phyloP scores from a whole-genome alignment of 1,140 invertebrate species.

The Drosophila funebris region DNA sequence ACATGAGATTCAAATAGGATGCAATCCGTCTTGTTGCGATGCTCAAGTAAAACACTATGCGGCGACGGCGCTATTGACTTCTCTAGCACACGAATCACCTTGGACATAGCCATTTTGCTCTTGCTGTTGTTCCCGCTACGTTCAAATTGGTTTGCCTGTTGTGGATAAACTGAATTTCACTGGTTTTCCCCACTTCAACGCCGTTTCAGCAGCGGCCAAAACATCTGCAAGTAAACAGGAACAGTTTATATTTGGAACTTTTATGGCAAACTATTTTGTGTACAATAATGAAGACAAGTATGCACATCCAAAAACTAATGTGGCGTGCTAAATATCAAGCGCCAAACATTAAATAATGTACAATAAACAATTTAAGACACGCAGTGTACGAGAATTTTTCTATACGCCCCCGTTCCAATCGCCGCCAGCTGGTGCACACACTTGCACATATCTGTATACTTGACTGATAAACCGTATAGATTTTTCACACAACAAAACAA shows the following conservation, averaged over 20 bases:
- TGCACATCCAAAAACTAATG: slow-evolving; percentile 18
- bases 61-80: slow-evolving; percentile 92
- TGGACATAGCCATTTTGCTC: slow-evolving; percentile 93
- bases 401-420: slow-evolving; percentile 51
- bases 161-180: slow-evolving; percentile 23
- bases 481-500: slow-evolving; percentile 41
- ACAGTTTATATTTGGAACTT: slow-evolving; percentile 29
- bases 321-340: slow-evolving; percentile 53
- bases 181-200: slow-evolving; percentile 20
- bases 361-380: slow-evolving; percentile 44
- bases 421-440: slow-evolving; percentile 54
- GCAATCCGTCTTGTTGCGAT: slow-evolving; percentile 91
- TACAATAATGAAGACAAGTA: slow-evolving; percentile 15
- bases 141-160: neutral
- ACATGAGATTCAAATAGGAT: slow-evolving; percentile 96
- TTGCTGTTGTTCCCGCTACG: neutral
- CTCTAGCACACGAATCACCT: slow-evolving; percentile 95
- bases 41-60: slow-evolving; percentile 95
- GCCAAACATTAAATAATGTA: slow-evolving; percentile 55
- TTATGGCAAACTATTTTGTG: slow-evolving; percentile 8
- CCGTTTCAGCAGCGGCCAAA: slow-evolving; percentile 30
- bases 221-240: slow-evolving; percentile 49
- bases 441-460: slow-evolving; percentile 22
- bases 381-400: slow-evolving; percentile 40
- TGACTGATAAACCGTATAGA: slow-evolving; percentile 51